Evolutionary conservation across 2,113 vertebrate species (phyloP).

Genomic region (Sander vitreus): DNA sequence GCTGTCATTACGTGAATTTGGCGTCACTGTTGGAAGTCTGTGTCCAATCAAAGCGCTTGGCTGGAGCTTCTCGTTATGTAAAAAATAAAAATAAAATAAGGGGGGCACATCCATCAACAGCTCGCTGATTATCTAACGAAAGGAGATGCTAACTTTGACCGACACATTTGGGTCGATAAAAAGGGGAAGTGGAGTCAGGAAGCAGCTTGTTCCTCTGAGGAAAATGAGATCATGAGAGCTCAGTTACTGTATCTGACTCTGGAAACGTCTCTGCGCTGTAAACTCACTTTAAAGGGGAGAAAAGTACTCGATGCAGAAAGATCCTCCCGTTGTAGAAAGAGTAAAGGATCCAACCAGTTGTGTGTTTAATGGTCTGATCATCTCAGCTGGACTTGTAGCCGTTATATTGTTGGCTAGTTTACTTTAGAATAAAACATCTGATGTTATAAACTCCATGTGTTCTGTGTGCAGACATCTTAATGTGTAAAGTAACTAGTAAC

Average conservation of each 20-base stretch:
- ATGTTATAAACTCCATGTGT: too few species aligned
- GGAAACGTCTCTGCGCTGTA: background rate
- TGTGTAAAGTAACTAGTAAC: too few species aligned
- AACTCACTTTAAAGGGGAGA: background rate
- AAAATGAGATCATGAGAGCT: conserved; percentile 60
- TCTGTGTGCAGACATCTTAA: too few species aligned
- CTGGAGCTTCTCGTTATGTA: conserved; percentile 3
- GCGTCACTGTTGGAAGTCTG: conserved; percentile 6
- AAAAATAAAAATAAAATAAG: too few species aligned
- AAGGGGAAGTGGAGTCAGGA: conserved; percentile 72
- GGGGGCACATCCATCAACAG: conserved; percentile 11
- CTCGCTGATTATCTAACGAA: conserved; percentile 1
- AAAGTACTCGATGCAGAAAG: too few species aligned
- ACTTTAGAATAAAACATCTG: too few species aligned
- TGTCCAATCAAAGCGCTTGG: conserved; percentile 12
- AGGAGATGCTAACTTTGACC: conserved; percentile 40
- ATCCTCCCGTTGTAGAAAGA: too few species aligned
- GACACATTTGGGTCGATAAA: conserved; percentile 46
- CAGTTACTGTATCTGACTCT: conserved; percentile 52
- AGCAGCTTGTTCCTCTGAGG: conserved; percentile 71
- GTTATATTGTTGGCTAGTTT: too few species aligned
- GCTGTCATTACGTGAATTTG: background rate
- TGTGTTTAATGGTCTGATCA: too few species aligned
- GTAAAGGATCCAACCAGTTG: too few species aligned
- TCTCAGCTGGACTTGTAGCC: too few species aligned